phyloP scores from a whole-genome alignment of 2,113 vertebrate species.

The Sarotherodon lohbergeri region DNA sequence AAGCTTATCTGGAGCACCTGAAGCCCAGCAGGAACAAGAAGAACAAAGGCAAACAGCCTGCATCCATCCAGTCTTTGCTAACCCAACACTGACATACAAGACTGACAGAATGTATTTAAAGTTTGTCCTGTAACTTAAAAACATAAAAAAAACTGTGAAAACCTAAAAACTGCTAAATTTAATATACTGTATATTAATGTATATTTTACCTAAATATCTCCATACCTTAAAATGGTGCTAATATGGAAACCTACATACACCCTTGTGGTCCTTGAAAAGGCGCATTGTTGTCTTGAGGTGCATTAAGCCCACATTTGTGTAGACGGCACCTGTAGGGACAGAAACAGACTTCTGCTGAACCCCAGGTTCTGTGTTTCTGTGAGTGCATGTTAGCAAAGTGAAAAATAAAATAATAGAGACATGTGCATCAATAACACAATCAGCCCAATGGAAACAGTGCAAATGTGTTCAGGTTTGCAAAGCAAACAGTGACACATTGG shows the following conservation, averaged over 20 bases:
- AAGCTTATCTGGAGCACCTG: background rate
- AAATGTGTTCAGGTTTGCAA: background rate
- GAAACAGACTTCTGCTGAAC: background rate
- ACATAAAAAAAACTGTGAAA: accelerated
- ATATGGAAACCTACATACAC: background rate
- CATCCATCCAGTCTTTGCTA: background rate
- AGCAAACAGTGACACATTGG: background rate
- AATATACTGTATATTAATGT: background rate
- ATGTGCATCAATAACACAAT: background rate
- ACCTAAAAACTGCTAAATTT: background rate
- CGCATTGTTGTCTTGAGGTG: accelerated
- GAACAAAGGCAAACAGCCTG: background rate
- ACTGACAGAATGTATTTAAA: background rate
- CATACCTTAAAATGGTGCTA: background rate
- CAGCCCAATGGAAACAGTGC: background rate
- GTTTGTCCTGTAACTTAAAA: background rate
- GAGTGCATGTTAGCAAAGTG: background rate
- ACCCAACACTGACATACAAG: background rate
- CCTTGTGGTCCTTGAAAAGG: accelerated
- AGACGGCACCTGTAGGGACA: background rate
- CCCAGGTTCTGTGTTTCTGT: background rate
- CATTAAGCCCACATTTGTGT: background rate
- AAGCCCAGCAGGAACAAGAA: accelerated
- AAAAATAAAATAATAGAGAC: background rate
- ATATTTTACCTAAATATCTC: accelerated